phyloP scores from a whole-genome alignment of 2,888 invertebrate genomes.

The Hydraecia micacea region DNA sequence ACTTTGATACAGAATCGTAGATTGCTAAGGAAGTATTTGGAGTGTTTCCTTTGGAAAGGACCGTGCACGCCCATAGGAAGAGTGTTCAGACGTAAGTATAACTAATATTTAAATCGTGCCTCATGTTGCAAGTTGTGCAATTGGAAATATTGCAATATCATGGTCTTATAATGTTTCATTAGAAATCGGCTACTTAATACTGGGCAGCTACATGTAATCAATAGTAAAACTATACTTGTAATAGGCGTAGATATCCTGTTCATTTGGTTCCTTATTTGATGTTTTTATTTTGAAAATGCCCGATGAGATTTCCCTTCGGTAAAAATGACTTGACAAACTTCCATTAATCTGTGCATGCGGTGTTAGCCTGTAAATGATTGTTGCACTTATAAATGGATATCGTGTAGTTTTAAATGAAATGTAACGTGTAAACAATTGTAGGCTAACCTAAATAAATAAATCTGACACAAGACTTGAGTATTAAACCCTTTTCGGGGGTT shows the following conservation, averaged over 20 bases:
- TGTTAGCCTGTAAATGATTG: no score
- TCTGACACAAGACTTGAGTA: no score
- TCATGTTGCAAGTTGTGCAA: constrained; percentile 7
- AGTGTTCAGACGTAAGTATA: constrained; percentile 81
- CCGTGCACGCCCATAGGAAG: constrained; percentile 83
- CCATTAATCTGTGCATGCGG: background rate
- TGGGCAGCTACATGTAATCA: background rate
- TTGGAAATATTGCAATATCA: constrained; percentile 10
- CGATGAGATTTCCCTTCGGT: background rate
- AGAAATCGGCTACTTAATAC: background rate
- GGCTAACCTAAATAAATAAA: no score
- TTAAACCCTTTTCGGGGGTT: background rate
- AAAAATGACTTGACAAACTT: background rate
- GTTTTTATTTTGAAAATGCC: background rate
- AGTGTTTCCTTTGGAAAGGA: constrained; percentile 88
- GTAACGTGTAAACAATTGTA: no score
- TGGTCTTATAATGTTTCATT: constrained; percentile 3
- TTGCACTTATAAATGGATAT: no score
- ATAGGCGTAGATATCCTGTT: background rate
- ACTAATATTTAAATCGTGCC: constrained; percentile 20
- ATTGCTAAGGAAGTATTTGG: constrained; percentile 92
- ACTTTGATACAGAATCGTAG: constrained; percentile 92
- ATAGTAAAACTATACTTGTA: background rate
- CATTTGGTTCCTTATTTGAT: background rate
- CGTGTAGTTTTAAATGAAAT: no score